These are phyloP conservation scores for Chrysotoxum bicinctum DNA, from an alignment of 2,888 invertebrate species.

Conservation along the genomic window DNA sequence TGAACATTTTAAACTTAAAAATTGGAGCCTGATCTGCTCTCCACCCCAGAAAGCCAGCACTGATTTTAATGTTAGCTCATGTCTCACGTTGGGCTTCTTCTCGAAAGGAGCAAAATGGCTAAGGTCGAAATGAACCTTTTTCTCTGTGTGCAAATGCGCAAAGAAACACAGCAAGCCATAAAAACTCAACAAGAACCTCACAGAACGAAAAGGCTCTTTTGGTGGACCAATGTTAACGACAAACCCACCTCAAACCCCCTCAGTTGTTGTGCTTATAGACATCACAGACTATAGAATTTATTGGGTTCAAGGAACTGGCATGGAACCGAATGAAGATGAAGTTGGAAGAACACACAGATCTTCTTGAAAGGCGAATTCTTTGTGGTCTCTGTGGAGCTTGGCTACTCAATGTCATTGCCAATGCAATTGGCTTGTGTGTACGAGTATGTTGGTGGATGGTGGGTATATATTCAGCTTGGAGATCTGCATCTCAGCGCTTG, in stretches of 20 bases:
- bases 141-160: slow-evolving; percentile 43
- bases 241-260: neutral
- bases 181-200: slow-evolving; percentile 19
- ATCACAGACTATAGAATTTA: slow-evolving; percentile 26
- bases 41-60: neutral
- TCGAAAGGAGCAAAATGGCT: slow-evolving; percentile 18
- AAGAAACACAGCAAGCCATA: slow-evolving; percentile 39
- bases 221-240: slow-evolving; percentile 37
- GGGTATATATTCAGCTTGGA: slow-evolving; percentile 10
- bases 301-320: slow-evolving; percentile 66
- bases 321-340: slow-evolving; percentile 39
- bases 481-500: slow-evolving; percentile 66
- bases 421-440: slow-evolving; percentile 43
- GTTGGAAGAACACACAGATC: slow-evolving; percentile 61
- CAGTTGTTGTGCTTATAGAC: slow-evolving; percentile 3
- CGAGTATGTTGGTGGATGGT: neutral
- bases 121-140: slow-evolving; percentile 66
- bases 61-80: neutral
- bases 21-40: neutral
- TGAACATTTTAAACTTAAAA: no score
- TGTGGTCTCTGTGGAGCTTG: slow-evolving; percentile 61
- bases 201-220: slow-evolving; percentile 21
- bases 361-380: slow-evolving; percentile 66
- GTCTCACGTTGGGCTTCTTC: slow-evolving; percentile 48
- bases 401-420: slow-evolving; percentile 70